These are phyloP conservation scores for Drosophila gunungcola DNA, from an alignment of 1,140 invertebrate genomes.

Conservation along the genomic window DNA sequence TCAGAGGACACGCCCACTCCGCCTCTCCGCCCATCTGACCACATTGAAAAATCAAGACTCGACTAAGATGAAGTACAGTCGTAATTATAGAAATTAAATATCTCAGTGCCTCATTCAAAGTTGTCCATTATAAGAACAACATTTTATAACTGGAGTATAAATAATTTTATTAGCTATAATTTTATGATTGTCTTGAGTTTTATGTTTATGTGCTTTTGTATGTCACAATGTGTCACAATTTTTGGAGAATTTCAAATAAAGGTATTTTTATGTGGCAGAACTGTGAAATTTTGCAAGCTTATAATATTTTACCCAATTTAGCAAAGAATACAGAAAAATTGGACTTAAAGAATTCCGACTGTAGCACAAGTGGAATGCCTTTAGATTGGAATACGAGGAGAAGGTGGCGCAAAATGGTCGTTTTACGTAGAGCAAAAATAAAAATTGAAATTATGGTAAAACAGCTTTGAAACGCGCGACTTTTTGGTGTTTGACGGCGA, in stretches of 20 bases:
- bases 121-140: too few species aligned
- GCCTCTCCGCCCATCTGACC: conserved; percentile 38
- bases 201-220: too few species aligned
- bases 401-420: conserved; percentile 32
- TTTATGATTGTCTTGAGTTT: too few species aligned
- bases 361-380: conserved; percentile 30
- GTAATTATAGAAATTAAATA: not conserved
- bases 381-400: conserved; percentile 6
- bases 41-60: conserved; percentile 54
- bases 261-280: not conserved
- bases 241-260: too few species aligned
- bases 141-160: too few species aligned
- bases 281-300: not conserved
- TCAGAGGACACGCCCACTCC: conserved; percentile 39
- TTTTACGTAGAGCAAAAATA: conserved; percentile 32
- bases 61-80: conserved; percentile 27
- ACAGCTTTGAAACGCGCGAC: conserved; percentile 61
- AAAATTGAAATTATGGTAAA: conserved; percentile 75
- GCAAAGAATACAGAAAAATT: not conserved
- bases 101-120: too few species aligned
- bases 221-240: too few species aligned
- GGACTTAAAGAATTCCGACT: conserved; percentile 20
- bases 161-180: too few species aligned
- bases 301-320: not conserved
- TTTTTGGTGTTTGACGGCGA: conserved; percentile 72